Evolutionary conservation across 2,113 vertebrate genomes (phyloP).

Genomic region (Mirza zaza): DNA sequence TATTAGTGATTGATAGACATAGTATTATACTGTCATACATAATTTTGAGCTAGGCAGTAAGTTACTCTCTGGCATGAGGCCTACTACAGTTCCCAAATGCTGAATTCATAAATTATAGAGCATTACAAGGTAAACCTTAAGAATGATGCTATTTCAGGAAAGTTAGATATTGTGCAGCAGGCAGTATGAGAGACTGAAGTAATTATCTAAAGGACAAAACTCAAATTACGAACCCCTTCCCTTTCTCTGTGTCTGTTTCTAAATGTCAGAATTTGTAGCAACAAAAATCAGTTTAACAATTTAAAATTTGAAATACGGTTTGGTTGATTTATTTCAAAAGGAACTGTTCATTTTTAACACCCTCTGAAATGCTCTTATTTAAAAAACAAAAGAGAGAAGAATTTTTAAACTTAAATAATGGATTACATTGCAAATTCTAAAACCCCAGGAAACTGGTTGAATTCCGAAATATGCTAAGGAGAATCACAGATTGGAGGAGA

Average conservation of each 20-base stretch:
- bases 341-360: background rate
- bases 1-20: background rate
- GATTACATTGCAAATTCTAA: background rate
- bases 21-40: background rate
- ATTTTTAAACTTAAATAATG: background rate
- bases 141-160: background rate
- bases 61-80: background rate
- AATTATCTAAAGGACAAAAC: conserved; percentile 9
- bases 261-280: background rate
- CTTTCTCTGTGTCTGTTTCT: background rate
- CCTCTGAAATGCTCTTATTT: conserved; percentile 1
- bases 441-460: background rate
- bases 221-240: background rate
- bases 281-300: background rate
- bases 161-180: background rate
- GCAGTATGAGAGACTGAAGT: background rate
- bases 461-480: background rate
- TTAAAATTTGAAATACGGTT: background rate
- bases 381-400: background rate
- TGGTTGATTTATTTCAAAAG: background rate
- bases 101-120: background rate
- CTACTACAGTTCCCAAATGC: background rate
- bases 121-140: background rate
- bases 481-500: background rate
- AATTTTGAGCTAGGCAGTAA: background rate